These are phyloP conservation scores for Mythimna ferrago DNA, from an alignment of 2,888 invertebrate genomes.

Conservation along the genomic window DNA sequence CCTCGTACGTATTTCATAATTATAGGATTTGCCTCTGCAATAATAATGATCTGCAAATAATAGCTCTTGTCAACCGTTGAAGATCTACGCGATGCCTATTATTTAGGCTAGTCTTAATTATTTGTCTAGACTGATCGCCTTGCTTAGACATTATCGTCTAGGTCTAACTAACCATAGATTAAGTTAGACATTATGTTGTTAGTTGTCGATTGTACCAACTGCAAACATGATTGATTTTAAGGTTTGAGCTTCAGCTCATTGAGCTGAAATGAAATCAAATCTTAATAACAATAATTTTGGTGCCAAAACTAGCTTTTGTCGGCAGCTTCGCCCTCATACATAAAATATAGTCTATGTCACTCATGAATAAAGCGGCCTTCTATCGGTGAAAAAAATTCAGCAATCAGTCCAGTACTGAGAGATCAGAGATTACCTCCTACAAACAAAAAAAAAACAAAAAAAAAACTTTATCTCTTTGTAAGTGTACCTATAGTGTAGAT, in stretches of 20 bases:
- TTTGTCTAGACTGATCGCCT: conserved; percentile 45
- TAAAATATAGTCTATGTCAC: no score
- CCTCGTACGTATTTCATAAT: neutral
- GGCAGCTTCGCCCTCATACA: no score
- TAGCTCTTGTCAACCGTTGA: neutral
- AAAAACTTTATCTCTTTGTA: no score
- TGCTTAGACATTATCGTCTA: neutral
- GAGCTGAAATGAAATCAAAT: neutral
- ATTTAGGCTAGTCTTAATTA: conserved; percentile 24
- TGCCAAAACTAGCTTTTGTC: no score
- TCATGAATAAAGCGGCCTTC: no score
- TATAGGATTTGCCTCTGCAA: neutral
- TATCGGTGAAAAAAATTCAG: no score
- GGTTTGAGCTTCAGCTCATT: neutral
- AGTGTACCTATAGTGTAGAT: no score
- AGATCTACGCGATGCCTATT: conserved; percentile 11
- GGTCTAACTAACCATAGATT: neutral
- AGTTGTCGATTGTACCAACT: neutral
- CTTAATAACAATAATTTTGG: neutral
- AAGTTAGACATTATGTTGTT: conserved; percentile 1
- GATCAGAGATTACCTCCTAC: no score
- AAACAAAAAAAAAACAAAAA: no score
- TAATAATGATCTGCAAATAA: conserved; percentile 4
- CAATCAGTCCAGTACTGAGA: no score
- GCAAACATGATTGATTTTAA: neutral